phyloP scores from a whole-genome alignment of 2,888 invertebrate genomes.

The Nudaria mundana region DNA sequence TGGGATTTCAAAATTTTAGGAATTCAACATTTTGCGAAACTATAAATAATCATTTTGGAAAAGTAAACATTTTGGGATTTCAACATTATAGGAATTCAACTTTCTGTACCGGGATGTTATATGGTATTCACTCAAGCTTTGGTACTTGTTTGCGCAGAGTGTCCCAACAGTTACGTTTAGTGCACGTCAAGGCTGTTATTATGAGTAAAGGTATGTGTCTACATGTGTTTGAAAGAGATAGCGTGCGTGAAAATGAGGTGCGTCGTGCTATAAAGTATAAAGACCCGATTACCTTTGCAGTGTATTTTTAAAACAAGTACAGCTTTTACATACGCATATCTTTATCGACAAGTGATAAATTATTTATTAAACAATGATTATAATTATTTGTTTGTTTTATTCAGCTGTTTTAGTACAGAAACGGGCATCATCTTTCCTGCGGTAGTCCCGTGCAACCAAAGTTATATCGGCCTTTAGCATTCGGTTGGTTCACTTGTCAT shows the following conservation, averaged over 20 bases:
- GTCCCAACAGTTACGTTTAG: constrained; percentile 18
- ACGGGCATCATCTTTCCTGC: too few species aligned
- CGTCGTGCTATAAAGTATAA: constrained; percentile 16
- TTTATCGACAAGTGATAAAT: constrained; percentile 50
- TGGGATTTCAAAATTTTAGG: too few species aligned
- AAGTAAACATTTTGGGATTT: too few species aligned
- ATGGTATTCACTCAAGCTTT: too few species aligned
- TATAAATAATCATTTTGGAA: too few species aligned
- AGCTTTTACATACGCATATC: constrained; percentile 49
- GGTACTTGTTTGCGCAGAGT: too few species aligned
- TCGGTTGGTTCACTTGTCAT: too few species aligned
- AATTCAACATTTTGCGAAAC: too few species aligned
- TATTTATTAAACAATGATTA: constrained; percentile 47
- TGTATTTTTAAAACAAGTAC: constrained; percentile 35
- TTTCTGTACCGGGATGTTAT: too few species aligned
- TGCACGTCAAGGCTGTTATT: constrained; percentile 10
- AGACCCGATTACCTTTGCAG: constrained; percentile 22
- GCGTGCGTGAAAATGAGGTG: constrained; percentile 13
- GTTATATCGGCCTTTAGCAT: too few species aligned
- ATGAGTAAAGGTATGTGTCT: constrained; percentile 11
- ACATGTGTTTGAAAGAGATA: constrained; percentile 5
- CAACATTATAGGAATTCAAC: too few species aligned
- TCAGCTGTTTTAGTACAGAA: background rate
- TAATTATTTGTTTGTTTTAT: constrained; percentile 19
- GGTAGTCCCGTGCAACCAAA: too few species aligned